A percentile compares a stretch with the other conserved stretches of the same genome.
These are phyloP conservation scores for Lutraria rhynchaena DNA, from an alignment of 1,140 invertebrate species.

Conservation along the genomic window DNA sequence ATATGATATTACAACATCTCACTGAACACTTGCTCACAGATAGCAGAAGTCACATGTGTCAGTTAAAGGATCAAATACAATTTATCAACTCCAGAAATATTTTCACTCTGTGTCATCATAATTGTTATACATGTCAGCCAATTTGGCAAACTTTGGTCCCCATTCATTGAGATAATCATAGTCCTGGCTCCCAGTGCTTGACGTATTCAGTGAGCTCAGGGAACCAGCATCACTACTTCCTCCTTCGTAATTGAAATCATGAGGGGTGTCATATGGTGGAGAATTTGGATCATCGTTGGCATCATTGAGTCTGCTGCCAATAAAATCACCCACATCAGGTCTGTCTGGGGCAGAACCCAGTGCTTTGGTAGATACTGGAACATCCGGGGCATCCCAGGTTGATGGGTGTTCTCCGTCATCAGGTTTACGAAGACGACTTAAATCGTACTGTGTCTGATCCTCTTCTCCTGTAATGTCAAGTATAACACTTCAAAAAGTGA, in stretches of 20 bases:
- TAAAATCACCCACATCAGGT: conserved; percentile 97
- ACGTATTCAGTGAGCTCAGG: conserved; percentile 94
- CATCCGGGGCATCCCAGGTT: conserved; percentile 59
- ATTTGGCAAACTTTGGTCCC: conserved; percentile 98
- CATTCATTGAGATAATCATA: conserved; percentile 98
- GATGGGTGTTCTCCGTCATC: conserved; percentile 55
- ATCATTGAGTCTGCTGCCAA: conserved; percentile 96
- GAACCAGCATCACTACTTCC: conserved; percentile 98
- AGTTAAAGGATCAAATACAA: too few species aligned
- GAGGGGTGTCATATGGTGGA: conserved; percentile 96
- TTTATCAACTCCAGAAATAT: too few species aligned
- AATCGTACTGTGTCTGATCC: conserved; percentile 99
- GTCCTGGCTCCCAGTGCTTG: conserved; percentile 96
- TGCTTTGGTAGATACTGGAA: conserved; percentile 41
- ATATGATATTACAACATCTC: too few species aligned
- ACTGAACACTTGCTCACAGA: too few species aligned
- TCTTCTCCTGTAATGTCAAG: conserved; percentile 94
- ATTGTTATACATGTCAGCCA: conserved; percentile 95
- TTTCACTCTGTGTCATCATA: conserved; percentile 66
- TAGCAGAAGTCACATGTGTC: too few species aligned
- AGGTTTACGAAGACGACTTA: conserved; percentile 94
- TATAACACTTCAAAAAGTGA: too few species aligned
- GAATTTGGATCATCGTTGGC: conserved; percentile 97
- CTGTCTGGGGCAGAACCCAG: conserved; percentile 82
- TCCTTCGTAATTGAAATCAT: conserved; percentile 98